Conservation (phyloP, 2,888 invertebrate species). For the Drosophila ezoana region DNA sequence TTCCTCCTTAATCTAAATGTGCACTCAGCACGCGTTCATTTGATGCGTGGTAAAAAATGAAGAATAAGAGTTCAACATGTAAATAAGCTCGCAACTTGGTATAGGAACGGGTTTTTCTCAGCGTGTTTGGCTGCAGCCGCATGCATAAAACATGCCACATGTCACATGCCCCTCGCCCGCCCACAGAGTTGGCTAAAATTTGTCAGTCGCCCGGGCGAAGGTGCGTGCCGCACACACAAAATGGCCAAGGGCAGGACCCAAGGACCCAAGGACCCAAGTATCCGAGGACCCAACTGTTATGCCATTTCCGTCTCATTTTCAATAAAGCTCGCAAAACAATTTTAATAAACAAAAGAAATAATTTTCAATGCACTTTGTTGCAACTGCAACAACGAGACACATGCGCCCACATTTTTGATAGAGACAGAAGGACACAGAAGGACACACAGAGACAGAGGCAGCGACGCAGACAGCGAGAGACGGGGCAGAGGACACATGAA, state of each 20-base stretch:
- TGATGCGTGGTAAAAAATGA: constrained; percentile 40
- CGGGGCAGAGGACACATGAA: not conserved
- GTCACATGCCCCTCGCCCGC: not conserved
- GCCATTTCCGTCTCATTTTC: constrained; percentile 49
- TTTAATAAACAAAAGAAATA: constrained; percentile 67
- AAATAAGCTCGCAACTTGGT: constrained; percentile 50
- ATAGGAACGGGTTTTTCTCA: constrained; percentile 16
- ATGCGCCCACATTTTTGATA: constrained; percentile 51
- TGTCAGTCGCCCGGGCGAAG: constrained; percentile 25
- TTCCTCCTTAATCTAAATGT: constrained; percentile 31
- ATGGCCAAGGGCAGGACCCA: constrained; percentile 15
- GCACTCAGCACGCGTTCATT: constrained; percentile 59
- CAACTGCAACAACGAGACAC: constrained; percentile 41
- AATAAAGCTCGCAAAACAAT: constrained; percentile 59
- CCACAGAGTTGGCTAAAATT: constrained; percentile 32
- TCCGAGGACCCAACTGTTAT: constrained; percentile 10
- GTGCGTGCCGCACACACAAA: constrained; percentile 32
- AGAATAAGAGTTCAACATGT: constrained; percentile 52
- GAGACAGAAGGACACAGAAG: not conserved
- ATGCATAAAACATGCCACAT: constrained; percentile 55
- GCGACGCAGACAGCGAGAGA: not conserved
- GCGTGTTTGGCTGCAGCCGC: constrained; percentile 30
- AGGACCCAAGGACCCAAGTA: not conserved
- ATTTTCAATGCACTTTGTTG: constrained; percentile 63
- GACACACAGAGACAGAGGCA: not conserved